These are phyloP conservation scores for Accipiter virgatus DNA, from an alignment of 2,113 vertebrate species.

Conservation along the genomic window DNA sequence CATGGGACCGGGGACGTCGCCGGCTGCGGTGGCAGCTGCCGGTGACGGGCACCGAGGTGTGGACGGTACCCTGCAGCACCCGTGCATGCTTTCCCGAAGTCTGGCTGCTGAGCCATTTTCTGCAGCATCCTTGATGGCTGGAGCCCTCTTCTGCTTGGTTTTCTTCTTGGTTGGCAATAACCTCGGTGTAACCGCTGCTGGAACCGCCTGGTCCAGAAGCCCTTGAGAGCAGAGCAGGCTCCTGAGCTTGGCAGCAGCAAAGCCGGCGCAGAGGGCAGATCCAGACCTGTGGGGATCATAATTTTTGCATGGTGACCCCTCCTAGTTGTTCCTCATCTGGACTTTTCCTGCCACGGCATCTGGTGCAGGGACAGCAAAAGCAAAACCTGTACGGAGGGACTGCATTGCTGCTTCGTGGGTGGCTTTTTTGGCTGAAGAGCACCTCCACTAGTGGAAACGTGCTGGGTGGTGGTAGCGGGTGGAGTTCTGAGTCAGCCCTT, in stretches of 20 bases:
- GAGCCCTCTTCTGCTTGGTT: neutral
- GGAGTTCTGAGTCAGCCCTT: neutral
- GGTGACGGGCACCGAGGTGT: neutral
- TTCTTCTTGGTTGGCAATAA: neutral
- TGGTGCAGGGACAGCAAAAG: neutral
- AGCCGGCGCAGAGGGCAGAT: neutral
- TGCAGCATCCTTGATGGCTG: neutral
- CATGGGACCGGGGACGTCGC: neutral
- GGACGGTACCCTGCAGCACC: rapidly evolving
- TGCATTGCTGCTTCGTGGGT: neutral
- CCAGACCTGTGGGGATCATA: neutral
- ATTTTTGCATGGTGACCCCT: neutral
- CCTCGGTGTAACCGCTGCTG: neutral
- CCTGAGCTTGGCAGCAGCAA: neutral
- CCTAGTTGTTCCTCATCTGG: neutral
- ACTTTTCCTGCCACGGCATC: rapidly evolving
- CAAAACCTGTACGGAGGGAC: neutral
- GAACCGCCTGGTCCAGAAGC: neutral
- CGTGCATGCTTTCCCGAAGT: neutral
- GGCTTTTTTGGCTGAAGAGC: neutral
- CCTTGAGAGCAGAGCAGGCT: neutral
- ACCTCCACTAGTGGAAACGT: neutral
- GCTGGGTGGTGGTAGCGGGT: neutral
- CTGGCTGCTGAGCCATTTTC: neutral
- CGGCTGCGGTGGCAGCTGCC: neutral